Base-by-base conservation (phyloP, 2,113 vertebrate genomes). In the Hystrix brachyura region DNA sequence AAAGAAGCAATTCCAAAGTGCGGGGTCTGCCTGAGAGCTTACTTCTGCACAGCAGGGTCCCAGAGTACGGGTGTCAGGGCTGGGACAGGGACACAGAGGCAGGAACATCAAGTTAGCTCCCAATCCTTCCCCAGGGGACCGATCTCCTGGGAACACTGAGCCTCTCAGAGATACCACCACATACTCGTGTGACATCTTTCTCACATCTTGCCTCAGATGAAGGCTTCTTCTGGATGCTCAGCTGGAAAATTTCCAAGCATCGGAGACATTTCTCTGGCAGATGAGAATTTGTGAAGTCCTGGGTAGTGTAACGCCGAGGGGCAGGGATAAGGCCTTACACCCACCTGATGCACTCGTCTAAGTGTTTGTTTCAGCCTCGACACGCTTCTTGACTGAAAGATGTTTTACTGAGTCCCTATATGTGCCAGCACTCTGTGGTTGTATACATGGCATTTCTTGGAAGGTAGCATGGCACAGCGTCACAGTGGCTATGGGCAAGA, bases 91-190 rank as follows among this genome's bases (percentile, higher is more conserved):
- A 46, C 69, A 55, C n/a, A 6, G 57, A 57, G 46, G 27, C 46
- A 9, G 14, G 53, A 93, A 81, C 3, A 4, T 25, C 32, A 32
- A 3, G 48, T 65, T 25, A n/a, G 32, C 46, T 74, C 64, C 71
- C 51, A 27, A 27, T 13, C n/a, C 46, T 51, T 12, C 53, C 46
- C n/a, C 23, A 11, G 51, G 57, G 60, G 46, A 48, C 15, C 7
- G 38, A 38, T 15, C 48, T 71, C 23, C 48, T 4, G 3, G 87
- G 55, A 62, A 83, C 0, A 4, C 11, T 6, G 10, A 27, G 11
- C 25, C 25, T 57, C 0, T 2, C 3, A 23, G 25, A 21, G 64
- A 38, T 11, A 1, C 12, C 43, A 1, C 5, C 13, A 19, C 51
- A 25, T 3, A 0, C 46, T 5, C 21, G 67, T 18, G 32, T 78